phyloP scores from a whole-genome alignment of 2,888 invertebrate species.

The Poecilobothrus nobilitatus region DNA sequence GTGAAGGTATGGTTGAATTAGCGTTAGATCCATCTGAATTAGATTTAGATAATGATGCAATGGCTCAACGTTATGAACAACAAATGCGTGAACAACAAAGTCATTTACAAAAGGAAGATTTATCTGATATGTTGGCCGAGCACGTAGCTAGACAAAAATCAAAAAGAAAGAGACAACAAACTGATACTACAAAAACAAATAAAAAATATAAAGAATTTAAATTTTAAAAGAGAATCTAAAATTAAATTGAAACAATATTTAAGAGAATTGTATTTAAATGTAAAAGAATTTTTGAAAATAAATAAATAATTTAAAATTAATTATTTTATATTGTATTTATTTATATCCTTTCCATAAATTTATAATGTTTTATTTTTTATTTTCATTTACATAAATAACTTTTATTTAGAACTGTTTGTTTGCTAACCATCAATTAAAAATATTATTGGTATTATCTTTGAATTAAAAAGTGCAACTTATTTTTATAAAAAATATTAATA shows the following conservation, averaged over 20 bases:
- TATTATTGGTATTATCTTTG: no score
- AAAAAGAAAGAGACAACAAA: constrained; percentile 85
- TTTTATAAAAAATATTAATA: no score
- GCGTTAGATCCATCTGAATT: constrained; percentile 95
- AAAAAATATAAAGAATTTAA: constrained; percentile 99
- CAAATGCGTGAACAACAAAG: constrained; percentile 90
- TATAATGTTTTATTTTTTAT: no score
- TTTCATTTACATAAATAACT: no score
- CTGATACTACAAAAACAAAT: constrained; percentile 74
- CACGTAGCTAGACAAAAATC: constrained; percentile 95
- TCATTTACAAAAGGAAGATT: constrained; percentile 82
- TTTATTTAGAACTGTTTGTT: no score
- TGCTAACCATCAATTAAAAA: no score
- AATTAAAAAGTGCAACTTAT: no score
- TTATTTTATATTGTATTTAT: no score
- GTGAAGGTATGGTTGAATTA: constrained; percentile 75
- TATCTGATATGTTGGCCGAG: constrained; percentile 97
- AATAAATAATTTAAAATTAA: neutral
- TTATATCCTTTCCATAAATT: no score
- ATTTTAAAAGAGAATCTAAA: constrained; percentile 53
- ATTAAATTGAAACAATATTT: neutral
- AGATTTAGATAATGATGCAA: constrained; percentile 91
- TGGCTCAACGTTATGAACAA: constrained; percentile 93
- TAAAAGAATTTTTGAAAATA: neutral
- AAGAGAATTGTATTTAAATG: neutral